phyloP scores from a whole-genome alignment of 1,140 invertebrate species.

The Trichogramma pretiosum region DNA sequence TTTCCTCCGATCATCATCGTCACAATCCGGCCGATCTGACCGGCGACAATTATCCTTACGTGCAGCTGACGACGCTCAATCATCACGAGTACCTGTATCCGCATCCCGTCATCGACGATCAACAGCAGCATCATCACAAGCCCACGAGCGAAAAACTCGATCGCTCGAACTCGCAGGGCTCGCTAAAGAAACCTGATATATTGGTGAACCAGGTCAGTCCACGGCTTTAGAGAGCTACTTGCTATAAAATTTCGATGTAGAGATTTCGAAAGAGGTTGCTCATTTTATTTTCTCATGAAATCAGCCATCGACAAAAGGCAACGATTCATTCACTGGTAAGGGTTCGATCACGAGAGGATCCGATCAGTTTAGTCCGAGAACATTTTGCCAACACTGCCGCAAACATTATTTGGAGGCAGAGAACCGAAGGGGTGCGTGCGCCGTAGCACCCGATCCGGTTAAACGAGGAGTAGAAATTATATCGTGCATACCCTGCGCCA shows the following conservation, averaged over 20 bases:
- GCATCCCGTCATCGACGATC: conserved; percentile 65
- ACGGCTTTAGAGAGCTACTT: conserved; percentile 40
- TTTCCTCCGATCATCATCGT: no score
- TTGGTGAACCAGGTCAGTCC: conserved; percentile 43
- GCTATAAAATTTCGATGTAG: conserved; percentile 52
- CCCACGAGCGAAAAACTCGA: conserved; percentile 42
- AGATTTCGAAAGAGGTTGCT: conserved; percentile 28
- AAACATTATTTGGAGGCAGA: conserved; percentile 68
- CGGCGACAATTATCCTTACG: conserved; percentile 71
- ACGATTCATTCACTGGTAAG: not conserved
- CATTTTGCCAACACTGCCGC: conserved; percentile 61
- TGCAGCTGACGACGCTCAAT: conserved; percentile 67
- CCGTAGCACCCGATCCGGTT: conserved; percentile 80
- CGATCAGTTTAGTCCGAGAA: no score
- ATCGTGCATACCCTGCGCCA: conserved; percentile 75
- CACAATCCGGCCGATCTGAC: conserved; percentile 27
- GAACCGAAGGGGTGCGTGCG: conserved; percentile 74
- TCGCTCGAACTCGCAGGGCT: conserved; percentile 49
- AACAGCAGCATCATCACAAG: conserved; percentile 11
- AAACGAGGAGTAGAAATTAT: conserved; percentile 70
- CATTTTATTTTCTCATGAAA: not conserved
- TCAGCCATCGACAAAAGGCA: not conserved
- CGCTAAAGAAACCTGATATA: conserved; percentile 53
- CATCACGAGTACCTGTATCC: conserved; percentile 83
- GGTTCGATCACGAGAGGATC: conserved; percentile 29